Evolutionary conservation across 2,797 vertebrate genomes (phyloP), one percentile per base, ranked within the genome.

Genomic region (Sebastes baramenuke): DNA sequence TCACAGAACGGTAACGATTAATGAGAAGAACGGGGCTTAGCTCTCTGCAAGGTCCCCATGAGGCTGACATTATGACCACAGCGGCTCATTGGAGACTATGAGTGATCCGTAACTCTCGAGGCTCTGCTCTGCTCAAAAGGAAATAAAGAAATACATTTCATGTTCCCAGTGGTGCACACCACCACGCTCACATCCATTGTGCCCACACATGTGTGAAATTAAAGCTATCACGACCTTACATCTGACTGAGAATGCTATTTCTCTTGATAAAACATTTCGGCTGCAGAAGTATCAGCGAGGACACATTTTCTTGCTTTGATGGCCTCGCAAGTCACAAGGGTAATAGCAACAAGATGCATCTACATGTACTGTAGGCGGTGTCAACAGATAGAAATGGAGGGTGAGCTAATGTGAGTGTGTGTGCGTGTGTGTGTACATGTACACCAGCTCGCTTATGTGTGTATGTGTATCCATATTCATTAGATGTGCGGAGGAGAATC

Each of bases 181-280:
- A 81, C 30, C 83, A 80, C 30, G 16, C 87, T 87, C 83, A 79
- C 85, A 88, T 91, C 90, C 85, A 83, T 67, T 78, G 90, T 92
- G 91, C 81, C 84, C 90, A 94, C 86, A 94, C 90, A 93, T 88
- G 91, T 95, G 94, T 94, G 94, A 95, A 95, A 95, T 95, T 94
- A 94, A 95, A 95, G 88, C 90, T 81, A 92, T 93, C 92, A 89
- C 78, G 38, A 80, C 79, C 85, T 87, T 77, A 91, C 92, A 89
- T 94, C 91, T 91, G 91, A 91, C 78, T 91, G 90, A 89, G 86
- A 87, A 90, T 59, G 83, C 87, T 82, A 89, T 94, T 92, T 89
- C 91, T 93, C 89, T 86, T 87, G 89, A 89, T 92, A 87, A 92
- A 91, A 92, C 85, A 84, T 92, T 91, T 91, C 60, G 16, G 64